Evolutionary conservation across 1,140 invertebrate genomes (phyloP).

Genomic region (Cherax quadricarinatus): DNA sequence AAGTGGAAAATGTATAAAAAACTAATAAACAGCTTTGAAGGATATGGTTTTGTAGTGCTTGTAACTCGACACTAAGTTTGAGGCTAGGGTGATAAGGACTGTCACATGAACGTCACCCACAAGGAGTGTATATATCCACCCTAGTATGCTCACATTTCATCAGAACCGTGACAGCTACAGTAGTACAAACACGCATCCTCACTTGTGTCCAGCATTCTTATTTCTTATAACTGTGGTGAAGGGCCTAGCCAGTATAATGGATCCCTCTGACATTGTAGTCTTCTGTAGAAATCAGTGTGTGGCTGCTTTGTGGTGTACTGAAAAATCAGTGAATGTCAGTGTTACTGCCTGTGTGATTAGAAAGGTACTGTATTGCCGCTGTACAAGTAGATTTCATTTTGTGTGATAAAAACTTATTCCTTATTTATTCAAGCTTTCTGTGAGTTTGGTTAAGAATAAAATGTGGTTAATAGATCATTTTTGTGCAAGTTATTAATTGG

Average conservation of each 20-base stretch:
- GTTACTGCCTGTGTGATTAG: background rate
- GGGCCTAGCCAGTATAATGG: background rate
- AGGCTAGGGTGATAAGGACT: constrained; percentile 32
- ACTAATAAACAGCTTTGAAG: background rate
- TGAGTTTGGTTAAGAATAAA: too few relatives aligned
- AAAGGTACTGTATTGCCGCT: background rate
- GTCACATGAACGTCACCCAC: constrained; percentile 7
- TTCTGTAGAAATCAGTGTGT: background rate
- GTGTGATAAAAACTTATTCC: too few relatives aligned
- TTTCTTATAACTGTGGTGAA: background rate
- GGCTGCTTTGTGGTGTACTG: background rate
- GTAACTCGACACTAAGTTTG: constrained; percentile 17
- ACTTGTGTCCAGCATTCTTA: background rate
- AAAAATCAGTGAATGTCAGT: background rate
- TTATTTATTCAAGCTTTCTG: too few relatives aligned
- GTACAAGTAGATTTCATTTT: background rate
- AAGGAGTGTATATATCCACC: constrained; percentile 15
- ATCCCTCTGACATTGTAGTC: background rate
- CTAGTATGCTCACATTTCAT: background rate
- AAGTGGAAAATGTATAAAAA: background rate
- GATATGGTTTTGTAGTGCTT: constrained; percentile 4
- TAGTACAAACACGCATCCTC: background rate
- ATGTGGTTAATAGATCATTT: too few relatives aligned
- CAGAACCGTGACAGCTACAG: background rate
- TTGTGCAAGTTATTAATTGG: too few relatives aligned